Conservation (phyloP, 2,113 vertebrate species). For the Poecile atricapillus region DNA sequence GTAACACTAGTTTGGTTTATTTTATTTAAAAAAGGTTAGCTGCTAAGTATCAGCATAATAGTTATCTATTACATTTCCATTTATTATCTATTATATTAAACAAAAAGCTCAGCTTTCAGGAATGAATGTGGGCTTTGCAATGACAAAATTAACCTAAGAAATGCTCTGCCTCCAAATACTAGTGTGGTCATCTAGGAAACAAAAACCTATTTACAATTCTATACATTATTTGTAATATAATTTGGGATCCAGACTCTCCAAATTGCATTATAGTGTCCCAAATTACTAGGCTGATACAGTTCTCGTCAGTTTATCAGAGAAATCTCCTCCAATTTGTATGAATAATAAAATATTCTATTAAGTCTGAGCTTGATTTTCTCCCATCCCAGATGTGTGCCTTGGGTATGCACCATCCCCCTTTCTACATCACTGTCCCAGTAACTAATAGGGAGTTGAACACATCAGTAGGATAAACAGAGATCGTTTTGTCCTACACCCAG, state of each 20-base stretch:
- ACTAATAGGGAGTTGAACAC: not conserved
- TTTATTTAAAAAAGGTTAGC: not conserved
- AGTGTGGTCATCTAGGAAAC: not conserved
- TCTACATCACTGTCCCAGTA: not conserved
- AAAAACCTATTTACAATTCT: not conserved
- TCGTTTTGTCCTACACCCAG: not conserved
- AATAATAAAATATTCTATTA: not conserved
- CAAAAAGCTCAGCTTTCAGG: not conserved
- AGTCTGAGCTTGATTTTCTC: not conserved
- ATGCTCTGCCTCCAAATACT: not conserved
- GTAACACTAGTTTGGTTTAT: not conserved
- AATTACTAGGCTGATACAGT: not conserved
- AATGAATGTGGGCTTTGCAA: not conserved
- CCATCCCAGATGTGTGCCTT: not conserved
- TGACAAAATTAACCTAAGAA: not conserved
- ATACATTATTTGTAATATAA: not conserved
- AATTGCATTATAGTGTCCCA: not conserved
- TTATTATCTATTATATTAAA: not conserved
- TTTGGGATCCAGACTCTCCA: not conserved
- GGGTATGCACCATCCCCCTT: not conserved
- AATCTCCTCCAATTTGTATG: not conserved
- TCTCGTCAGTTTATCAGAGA: not conserved
- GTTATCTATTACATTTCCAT: not conserved
- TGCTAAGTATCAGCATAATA: not conserved
- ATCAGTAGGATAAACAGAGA: not conserved